These are phyloP conservation scores for Numenius arquata DNA, from an alignment of 2,113 vertebrate genomes.

Conservation along the genomic window DNA sequence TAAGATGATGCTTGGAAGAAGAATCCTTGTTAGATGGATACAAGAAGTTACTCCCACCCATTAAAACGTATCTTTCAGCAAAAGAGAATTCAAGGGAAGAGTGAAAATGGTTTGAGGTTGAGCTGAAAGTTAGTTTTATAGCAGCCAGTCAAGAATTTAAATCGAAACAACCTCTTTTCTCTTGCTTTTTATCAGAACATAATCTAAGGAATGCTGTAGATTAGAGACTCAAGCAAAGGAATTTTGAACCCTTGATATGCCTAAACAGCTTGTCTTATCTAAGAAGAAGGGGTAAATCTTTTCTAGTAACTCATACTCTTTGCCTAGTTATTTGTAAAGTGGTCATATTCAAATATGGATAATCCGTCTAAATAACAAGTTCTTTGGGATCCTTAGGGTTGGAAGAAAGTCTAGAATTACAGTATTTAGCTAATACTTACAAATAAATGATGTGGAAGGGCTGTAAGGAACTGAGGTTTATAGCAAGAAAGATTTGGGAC, in stretches of 20 bases:
- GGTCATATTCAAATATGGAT: neutral
- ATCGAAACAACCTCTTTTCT: slow-evolving; percentile 11
- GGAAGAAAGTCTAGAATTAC: neutral
- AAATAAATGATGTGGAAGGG: neutral
- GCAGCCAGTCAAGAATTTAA: neutral
- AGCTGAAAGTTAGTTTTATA: slow-evolving; percentile 1
- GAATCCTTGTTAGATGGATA: slow-evolving; percentile 19
- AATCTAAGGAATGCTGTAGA: slow-evolving; percentile 10
- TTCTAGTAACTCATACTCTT: neutral
- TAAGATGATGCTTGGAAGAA: slow-evolving; percentile 30
- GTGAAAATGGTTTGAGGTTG: neutral
- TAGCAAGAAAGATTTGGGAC: neutral
- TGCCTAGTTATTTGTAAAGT: neutral
- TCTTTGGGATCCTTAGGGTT: neutral
- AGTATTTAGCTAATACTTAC: neutral
- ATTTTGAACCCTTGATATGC: neutral
- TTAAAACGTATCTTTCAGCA: neutral
- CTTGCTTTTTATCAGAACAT: neutral
- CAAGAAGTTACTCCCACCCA: neutral
- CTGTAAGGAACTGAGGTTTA: neutral
- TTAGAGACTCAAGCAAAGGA: neutral
- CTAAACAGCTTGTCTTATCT: neutral
- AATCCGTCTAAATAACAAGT: neutral
- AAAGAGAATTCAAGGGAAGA: neutral
- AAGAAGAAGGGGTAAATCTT: neutral